Evolutionary conservation across 2,888 invertebrate genomes (phyloP).

Genomic region (Drosophila fulvimacula): DNA sequence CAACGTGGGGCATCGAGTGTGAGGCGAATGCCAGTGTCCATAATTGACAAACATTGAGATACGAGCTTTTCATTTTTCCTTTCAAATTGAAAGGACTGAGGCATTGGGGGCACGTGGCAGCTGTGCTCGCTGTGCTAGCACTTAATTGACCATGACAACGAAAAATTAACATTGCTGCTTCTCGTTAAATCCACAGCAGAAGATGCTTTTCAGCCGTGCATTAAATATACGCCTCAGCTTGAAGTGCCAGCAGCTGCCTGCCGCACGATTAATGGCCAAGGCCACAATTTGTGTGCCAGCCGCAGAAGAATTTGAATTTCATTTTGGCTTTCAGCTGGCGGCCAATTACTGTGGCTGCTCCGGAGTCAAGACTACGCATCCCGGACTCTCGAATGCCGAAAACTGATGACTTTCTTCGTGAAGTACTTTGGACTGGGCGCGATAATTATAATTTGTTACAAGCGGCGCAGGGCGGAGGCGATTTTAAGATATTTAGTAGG

Average conservation of each 20-base stretch:
- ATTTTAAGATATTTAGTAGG: neutral
- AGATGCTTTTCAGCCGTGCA: slow-evolving; percentile 27
- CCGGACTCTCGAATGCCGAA: slow-evolving; percentile 12
- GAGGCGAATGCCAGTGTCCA: slow-evolving; percentile 40
- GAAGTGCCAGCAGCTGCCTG: slow-evolving; percentile 29
- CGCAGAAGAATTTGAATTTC: slow-evolving; percentile 58
- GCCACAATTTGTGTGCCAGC: slow-evolving; percentile 34
- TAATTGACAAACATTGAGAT: slow-evolving; percentile 75
- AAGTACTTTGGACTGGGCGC: slow-evolving; percentile 35
- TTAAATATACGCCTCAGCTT: slow-evolving; percentile 55
- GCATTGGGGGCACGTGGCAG: neutral
- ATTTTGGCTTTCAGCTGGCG: slow-evolving; percentile 35
- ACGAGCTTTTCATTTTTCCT: slow-evolving; percentile 57
- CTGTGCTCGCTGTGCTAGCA: slow-evolving; percentile 45
- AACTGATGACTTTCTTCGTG: slow-evolving; percentile 36
- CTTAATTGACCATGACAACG: slow-evolving; percentile 78
- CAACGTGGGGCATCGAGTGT: slow-evolving; percentile 23
- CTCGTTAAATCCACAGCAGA: slow-evolving; percentile 28
- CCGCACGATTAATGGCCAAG: slow-evolving; percentile 56
- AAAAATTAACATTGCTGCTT: slow-evolving; percentile 67
- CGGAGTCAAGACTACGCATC: neutral
- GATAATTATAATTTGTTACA: slow-evolving; percentile 52
- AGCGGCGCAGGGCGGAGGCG: neutral
- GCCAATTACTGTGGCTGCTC: slow-evolving; percentile 32
- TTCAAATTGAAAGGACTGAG: slow-evolving; percentile 11